These are phyloP conservation scores for Anarrhichthys ocellatus DNA, from an alignment of 2,113 vertebrate species.

Conservation along the genomic window DNA sequence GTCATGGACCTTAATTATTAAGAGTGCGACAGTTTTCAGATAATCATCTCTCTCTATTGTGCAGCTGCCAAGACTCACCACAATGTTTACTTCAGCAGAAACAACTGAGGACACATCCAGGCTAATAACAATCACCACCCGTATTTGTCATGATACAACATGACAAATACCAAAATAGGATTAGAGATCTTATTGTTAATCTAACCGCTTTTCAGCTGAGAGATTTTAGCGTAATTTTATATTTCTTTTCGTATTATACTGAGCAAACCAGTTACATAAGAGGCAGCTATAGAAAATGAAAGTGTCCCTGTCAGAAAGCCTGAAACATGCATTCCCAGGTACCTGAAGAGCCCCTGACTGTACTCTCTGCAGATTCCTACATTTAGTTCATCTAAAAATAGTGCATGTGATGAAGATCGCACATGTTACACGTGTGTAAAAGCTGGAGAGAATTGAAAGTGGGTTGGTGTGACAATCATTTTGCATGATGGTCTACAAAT, in stretches of 20 bases:
- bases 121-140: constrained; percentile 7
- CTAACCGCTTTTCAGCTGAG: neutral
- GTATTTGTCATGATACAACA: constrained; percentile 1
- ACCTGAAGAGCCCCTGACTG: constrained; percentile 9
- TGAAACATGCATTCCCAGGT: neutral
- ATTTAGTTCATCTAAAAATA: constrained; percentile 76
- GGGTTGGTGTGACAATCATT: constrained; percentile 51
- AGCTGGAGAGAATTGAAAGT: constrained; percentile 62
- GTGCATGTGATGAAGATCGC: neutral
- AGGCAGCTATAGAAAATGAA: neutral
- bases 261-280: neutral
- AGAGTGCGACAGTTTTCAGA: neutral
- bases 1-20: neutral
- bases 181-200: fast-evolving
- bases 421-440: constrained; percentile 19
- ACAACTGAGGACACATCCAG: constrained; percentile 22
- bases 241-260: neutral
- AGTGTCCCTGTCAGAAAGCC: neutral
- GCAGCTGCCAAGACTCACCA: constrained; percentile 11
- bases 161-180: constrained; percentile 15
- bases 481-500: constrained; percentile 4
- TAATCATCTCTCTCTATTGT: constrained; percentile 21
- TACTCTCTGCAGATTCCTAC: constrained; percentile 49
- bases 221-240: neutral
- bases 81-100: constrained; percentile 29